These are phyloP conservation scores for Drepana falcataria DNA, from an alignment of 2,888 invertebrate genomes.

Conservation along the genomic window DNA sequence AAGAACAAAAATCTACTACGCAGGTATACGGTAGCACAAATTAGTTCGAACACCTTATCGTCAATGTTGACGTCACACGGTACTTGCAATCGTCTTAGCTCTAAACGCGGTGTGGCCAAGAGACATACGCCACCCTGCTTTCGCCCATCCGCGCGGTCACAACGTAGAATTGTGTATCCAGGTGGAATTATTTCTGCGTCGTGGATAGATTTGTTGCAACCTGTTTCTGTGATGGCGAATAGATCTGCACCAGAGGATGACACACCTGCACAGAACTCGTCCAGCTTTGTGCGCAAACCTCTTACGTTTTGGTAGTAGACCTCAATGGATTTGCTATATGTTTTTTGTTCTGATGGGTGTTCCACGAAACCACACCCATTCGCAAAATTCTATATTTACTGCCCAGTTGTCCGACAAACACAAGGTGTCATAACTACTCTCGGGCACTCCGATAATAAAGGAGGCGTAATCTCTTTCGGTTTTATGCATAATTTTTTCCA, in stretches of 20 bases:
- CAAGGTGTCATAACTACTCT: constrained; percentile 7
- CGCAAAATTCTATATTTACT: constrained; percentile 10
- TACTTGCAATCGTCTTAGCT: constrained; percentile 5
- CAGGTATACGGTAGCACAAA: constrained; percentile 5
- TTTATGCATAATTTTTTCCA: constrained; percentile 12
- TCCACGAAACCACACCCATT: constrained; percentile 15
- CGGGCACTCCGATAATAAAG: constrained; percentile 15
- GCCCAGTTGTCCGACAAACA: constrained; percentile 10
- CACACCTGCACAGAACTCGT: neutral
- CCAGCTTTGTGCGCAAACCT: neutral
- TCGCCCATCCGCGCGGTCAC: constrained; percentile 7
- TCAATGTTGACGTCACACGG: constrained; percentile 2
- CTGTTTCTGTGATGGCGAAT: neutral
- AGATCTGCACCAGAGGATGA: neutral
- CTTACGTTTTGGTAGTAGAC: neutral
- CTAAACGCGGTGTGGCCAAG: neutral
- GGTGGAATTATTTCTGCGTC: neutral
- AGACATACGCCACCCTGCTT: constrained; percentile 3
- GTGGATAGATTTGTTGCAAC: neutral
- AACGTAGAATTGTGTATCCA: constrained; percentile 4
- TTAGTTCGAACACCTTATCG: constrained; percentile 5
- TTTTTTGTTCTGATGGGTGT: constrained; percentile 2
- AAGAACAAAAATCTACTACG: constrained; percentile 7
- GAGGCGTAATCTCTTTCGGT: constrained; percentile 14
- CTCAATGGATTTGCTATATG: neutral